Evolutionary conservation across 2,797 vertebrate genomes (phyloP), one percentile per base, ranked within the genome.

Genomic region (Ibycter americanus): DNA sequence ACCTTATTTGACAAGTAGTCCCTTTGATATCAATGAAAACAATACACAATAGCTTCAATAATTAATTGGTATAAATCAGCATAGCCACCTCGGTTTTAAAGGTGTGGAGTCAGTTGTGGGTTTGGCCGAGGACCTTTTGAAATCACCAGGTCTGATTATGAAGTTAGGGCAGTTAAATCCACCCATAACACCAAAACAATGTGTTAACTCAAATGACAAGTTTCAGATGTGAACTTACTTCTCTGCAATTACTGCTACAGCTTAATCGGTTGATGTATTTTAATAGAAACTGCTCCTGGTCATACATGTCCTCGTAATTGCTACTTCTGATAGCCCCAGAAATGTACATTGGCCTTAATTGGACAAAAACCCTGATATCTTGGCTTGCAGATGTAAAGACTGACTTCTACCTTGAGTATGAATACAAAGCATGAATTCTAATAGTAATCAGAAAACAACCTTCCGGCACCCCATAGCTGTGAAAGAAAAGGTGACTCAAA

Each of bases 181-280:
- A 27, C 34, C 31, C 42, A 3, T 73, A 89, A 77, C 34, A 66
- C 29, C 73, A 79, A 96, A 95, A 82, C 63, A 92, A 54, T 77
- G 51, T 61, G 15, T 83, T 84, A 79, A 76, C 20, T 91, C 51
- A 82, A 79, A 84, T 20, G 17, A 94, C 61, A 79, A 88, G 21
- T 89, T 86, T 70, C 44, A 71, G 52, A 86, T 86, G 52, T 36
- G 25, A 78, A 49, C 82, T 71, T 76, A 62, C 56, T 95, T 95
- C 81, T 83, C 10, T 77, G 23, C 73, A 92, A 89, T 89, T 90
- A 83, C 67, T 73, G 51, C 55, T 94, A 46, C 59, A 62, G 38
- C 62, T 83, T 95, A 91, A 93, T 96, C 93, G 83, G 62, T 81
- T 66, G 78, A 61, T 71, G 72, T 88, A 49, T 87, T 80, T 87